phyloP scores from a whole-genome alignment of 1,140 invertebrate genomes.

The Condylostylus longicornis region DNA sequence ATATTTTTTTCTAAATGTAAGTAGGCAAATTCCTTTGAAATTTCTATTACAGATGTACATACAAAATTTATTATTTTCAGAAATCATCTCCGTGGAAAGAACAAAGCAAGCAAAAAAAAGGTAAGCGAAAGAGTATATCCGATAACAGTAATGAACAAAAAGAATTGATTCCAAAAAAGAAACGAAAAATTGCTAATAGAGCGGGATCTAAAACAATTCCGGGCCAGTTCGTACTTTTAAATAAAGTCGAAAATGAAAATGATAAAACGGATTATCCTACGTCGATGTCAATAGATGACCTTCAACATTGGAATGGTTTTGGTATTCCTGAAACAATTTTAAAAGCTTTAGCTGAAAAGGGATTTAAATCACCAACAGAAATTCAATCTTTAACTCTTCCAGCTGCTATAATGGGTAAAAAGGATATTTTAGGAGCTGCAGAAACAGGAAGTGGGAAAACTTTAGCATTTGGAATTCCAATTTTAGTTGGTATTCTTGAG shows the following conservation, averaged over 20 bases:
- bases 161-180: not conserved
- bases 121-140: not conserved
- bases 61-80: not conserved
- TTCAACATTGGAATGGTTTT: slow-evolving; percentile 53
- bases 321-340: slow-evolving; percentile 53
- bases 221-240: slow-evolving; percentile 3
- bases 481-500: slow-evolving; percentile 68
- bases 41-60: not conserved
- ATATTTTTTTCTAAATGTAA: not conserved
- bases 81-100: not conserved
- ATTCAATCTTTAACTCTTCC: slow-evolving; percentile 68
- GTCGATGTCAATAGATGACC: no score
- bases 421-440: slow-evolving; percentile 86
- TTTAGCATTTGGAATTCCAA: slow-evolving; percentile 88
- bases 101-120: not conserved
- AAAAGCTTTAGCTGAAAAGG: slow-evolving; percentile 54
- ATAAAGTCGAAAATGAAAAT: not conserved
- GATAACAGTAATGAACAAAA: not conserved
- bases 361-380: slow-evolving; percentile 66
- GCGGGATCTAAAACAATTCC: not conserved
- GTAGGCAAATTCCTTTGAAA: not conserved
- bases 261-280: no score
- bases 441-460: slow-evolving; percentile 98
- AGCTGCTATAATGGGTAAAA: slow-evolving; percentile 63
- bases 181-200: slow-evolving; percentile 1